Evolutionary conservation across 1,140 invertebrate species (phyloP), one percentile per base, ranked within the genome.

Genomic region (Mercenaria mercenaria): DNA sequence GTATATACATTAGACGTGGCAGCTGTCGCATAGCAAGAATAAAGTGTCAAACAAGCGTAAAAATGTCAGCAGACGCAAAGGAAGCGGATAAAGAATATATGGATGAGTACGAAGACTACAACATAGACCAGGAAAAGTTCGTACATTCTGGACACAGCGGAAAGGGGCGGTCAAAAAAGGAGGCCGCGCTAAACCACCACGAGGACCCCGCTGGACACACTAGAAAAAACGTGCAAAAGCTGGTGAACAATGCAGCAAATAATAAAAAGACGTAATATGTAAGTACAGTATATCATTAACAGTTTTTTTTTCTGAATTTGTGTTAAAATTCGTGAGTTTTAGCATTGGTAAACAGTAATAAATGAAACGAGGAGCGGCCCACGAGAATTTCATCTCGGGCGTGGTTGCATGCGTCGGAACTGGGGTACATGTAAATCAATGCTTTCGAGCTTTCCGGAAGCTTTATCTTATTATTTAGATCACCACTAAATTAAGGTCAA

Each of bases 151-250:
- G 92, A 8, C 93, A 95, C 50, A 95, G 95, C 82, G 95, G 95
- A 8, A 95, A 95, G 79, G 93, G 93, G 6, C 61, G 95, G 23
- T 79, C 92, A n/a, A 95, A 95, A 72, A 95, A 94, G 82, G 95
- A 95, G 77, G 94, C 92, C 0, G 88, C 88, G 37, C 91, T 93
- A 83, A 88, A 95, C 81, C 94, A 95, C 84, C 92, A 93, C 34
- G 93, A 92, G 69, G 94, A 95, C 56, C 92, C 93, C 0, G 67
- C 87, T 29, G 95, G 95, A 1, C 94, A 95, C 85, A 94, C 92
- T n/a, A 87, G 95, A 61, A 95, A 95, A 89, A 91, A 84, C 20
- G 90, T 92, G 20, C 92, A 93, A 52, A 95, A 95, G 82, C 88
- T 95, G 6, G 84, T 94, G 69, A 95, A 95, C 86, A 95, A 93